Percentiles rank a stretch among this genome's conserved stretches.
Evolutionary conservation across 2,797 vertebrate genomes (phyloP).

Genomic region (Caiman crocodilus): DNA sequence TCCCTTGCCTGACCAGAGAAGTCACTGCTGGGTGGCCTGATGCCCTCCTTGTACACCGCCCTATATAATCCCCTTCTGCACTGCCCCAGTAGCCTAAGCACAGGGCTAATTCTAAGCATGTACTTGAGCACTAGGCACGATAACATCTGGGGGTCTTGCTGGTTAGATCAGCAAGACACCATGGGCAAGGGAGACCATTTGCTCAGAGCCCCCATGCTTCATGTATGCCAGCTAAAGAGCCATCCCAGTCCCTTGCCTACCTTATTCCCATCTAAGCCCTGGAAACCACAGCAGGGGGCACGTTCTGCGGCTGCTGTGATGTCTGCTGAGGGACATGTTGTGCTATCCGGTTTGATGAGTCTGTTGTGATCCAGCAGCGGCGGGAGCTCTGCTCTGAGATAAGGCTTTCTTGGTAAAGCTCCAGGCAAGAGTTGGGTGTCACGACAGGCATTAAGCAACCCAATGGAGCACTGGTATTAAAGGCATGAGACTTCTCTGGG

Average conservation of each 20-base stretch:
- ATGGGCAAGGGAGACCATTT: too few relatives aligned
- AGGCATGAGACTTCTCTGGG: neutral
- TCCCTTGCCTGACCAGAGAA: neutral
- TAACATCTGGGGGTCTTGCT: neutral
- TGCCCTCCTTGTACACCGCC: neutral
- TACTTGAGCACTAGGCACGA: neutral
- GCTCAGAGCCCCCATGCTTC: too few relatives aligned
- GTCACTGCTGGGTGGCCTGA: neutral
- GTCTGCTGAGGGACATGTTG: neutral
- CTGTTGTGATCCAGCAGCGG: too few relatives aligned
- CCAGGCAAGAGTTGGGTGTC: too few relatives aligned
- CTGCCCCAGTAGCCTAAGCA: neutral
- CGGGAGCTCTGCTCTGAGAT: too few relatives aligned
- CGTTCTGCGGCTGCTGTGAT: neutral
- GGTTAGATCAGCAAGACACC: neutral
- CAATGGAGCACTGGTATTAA: neutral
- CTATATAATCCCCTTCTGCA: neutral
- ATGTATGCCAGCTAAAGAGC: neutral
- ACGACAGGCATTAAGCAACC: neutral
- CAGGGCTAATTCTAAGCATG: neutral
- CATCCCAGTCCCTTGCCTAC: neutral
- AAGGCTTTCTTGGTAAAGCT: too few relatives aligned
- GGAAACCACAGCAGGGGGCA: neutral
- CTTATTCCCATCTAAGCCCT: neutral
- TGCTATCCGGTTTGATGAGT: neutral